Conservation (phyloP, 2,113 vertebrate genomes). For the Pseudolaguvia tuberculata region DNA sequence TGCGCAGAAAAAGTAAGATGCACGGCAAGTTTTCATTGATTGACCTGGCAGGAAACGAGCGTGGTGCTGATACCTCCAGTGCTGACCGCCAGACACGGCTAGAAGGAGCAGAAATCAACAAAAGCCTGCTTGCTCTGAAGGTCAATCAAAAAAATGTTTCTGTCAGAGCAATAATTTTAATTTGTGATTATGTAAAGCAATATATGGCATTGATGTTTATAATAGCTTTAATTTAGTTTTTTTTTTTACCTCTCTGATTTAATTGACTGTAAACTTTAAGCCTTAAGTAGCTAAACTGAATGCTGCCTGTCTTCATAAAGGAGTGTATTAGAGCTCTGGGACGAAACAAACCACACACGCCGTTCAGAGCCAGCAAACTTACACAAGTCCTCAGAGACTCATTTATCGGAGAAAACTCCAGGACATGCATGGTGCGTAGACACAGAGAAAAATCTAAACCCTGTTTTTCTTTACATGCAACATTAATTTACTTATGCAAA, state of each 20-base stretch:
- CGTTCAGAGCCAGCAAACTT: conserved; percentile 97
- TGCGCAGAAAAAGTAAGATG: conserved; percentile 89
- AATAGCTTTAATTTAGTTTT: no score
- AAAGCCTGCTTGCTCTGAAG: conserved; percentile 97
- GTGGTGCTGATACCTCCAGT: conserved; percentile 93
- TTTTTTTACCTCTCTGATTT: no score
- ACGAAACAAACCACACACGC: conserved; percentile 93
- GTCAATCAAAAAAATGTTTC: conserved; percentile 55
- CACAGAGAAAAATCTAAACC: neutral
- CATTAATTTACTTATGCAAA: neutral
- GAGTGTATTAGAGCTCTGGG: conserved; percentile 97
- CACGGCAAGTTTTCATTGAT: conserved; percentile 98
- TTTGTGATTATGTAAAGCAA: no score
- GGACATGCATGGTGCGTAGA: conserved; percentile 93
- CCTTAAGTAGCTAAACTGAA: neutral
- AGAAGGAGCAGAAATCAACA: conserved; percentile 98
- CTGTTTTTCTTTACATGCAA: neutral
- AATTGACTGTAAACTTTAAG: no score
- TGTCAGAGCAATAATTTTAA: neutral
- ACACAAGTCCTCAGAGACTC: conserved; percentile 98
- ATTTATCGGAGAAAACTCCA: conserved; percentile 96
- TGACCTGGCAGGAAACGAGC: conserved; percentile 94
- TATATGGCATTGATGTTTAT: neutral
- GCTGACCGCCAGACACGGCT: conserved; percentile 91
- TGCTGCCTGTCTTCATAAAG: conserved; percentile 60